Base-by-base conservation (phyloP, 2,797 vertebrate species). In the Muraenolepis orangiensis region DNA sequence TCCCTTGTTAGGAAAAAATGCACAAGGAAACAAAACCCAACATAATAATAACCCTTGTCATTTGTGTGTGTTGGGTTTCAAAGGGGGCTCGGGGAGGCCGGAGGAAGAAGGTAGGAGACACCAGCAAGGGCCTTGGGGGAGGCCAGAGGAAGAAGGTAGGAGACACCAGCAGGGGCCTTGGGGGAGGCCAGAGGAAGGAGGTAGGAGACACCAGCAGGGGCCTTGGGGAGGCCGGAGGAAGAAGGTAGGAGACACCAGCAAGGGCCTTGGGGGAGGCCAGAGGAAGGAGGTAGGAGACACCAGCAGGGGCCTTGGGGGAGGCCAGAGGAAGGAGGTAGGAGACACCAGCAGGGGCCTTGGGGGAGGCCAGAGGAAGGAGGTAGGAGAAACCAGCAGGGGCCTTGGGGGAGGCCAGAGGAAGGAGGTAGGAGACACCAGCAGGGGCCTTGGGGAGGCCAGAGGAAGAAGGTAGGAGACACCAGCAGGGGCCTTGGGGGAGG, bases 31-130 rank as follows among this genome's bases (percentile, higher is more conserved):
- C n/a, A n/a, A n/a, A n/a, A n/a, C n/a, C n/a, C n/a, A n/a, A n/a
- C n/a, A 81, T 75, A 80, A 81, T 84, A 85, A 84, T 82, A 87
- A 84, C 82, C 81, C 76, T 76, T 79, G 78, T 83, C 77, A 76
- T 77, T 40, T 72, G 83, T 69, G 71, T 72, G 82, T 80, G 74
- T 88, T 82, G 81, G 69, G 82, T 87, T 87, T 88, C 82, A 86
- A 87, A 87, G 82, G 42, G 42, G 42, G n/a, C 2, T 68, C 81
- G 77, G 81, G 79, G 72, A 88, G 80, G 66, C 71, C n/a, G 30
- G 82, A 72, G 79, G 42, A 74, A n/a, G 11, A 66, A 70, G 72
- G 78, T 82, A 72, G 72, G 69, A 40, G 38, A 14, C 38, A 46
- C 73, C 71, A 64, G 18, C 2, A 11, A 12, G 38, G 29, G 18